phyloP scores from a whole-genome alignment of 2,888 invertebrate species.

The Tigriopus californicus region DNA sequence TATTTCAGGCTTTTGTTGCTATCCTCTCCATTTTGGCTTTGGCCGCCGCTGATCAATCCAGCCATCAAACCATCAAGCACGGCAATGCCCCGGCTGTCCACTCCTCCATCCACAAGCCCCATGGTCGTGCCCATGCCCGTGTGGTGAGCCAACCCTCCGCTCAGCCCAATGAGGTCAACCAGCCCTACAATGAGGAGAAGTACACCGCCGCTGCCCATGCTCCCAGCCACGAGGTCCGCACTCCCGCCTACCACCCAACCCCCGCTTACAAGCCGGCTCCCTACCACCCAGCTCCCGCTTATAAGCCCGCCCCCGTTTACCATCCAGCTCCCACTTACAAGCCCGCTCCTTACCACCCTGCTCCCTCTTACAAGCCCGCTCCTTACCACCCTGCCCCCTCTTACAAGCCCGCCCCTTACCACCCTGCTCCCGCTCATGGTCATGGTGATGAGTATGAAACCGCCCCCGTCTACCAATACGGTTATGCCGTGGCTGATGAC shows the following conservation, averaged over 20 bases:
- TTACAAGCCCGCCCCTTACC: background rate
- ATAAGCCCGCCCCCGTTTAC: background rate
- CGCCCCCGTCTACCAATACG: conserved; percentile 1
- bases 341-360: background rate
- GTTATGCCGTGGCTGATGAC: background rate
- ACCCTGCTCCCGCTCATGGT: background rate
- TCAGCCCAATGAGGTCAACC: background rate
- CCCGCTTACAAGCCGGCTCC: background rate
- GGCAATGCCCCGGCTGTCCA: conserved; percentile 4
- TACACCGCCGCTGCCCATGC: background rate
- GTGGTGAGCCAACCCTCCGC: conserved; percentile 7
- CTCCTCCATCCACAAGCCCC: conserved; percentile 5
- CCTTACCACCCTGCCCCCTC: background rate
- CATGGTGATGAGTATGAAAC: background rate
- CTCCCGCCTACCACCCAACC: background rate
- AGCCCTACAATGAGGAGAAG: conserved; percentile 9
- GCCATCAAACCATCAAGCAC: conserved; percentile 5
- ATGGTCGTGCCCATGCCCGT: background rate
- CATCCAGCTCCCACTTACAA: background rate
- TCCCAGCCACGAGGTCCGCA: background rate
- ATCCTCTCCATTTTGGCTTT: conserved; percentile 1
- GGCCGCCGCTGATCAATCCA: conserved; percentile 4
- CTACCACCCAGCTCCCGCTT: background rate
- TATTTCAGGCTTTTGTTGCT: conserved; percentile 3
- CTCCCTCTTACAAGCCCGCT: background rate